Evolutionary conservation across 2,797 vertebrate genomes (phyloP).

Genomic region (Sandelia bainsii): DNA sequence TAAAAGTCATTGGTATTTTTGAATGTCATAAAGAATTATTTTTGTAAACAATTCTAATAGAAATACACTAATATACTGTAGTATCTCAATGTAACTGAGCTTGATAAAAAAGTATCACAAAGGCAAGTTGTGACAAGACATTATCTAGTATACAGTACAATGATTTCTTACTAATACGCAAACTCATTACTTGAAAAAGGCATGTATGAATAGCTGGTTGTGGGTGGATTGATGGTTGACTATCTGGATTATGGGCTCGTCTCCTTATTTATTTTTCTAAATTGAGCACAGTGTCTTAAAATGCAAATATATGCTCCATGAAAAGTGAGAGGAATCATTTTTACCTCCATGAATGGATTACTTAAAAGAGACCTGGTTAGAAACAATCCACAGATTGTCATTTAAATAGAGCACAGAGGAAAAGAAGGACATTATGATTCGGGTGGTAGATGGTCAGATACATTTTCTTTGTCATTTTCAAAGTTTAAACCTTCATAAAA

Average conservation of each 20-base stretch:
- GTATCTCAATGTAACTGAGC: neutral
- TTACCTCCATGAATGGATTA: conserved; percentile 19
- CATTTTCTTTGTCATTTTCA: neutral
- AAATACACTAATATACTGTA: neutral
- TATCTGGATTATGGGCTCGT: conserved; percentile 7
- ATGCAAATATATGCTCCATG: conserved; percentile 32
- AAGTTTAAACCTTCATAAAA: neutral
- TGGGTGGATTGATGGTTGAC: neutral
- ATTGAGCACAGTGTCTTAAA: conserved; percentile 22
- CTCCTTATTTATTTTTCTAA: conserved; percentile 5
- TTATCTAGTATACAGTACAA: neutral
- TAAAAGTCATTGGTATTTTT: neutral
- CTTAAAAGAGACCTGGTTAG: conserved; percentile 18
- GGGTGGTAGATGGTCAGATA: conserved; percentile 1
- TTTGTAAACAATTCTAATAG: neutral
- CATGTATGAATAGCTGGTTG: neutral
- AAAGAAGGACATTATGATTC: conserved; percentile 5
- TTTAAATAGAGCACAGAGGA: conserved; percentile 19
- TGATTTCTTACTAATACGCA: neutral
- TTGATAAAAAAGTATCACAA: neutral
- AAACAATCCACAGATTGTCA: conserved; percentile 14
- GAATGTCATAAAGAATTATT: neutral
- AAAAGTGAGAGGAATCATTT: conserved; percentile 28
- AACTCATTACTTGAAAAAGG: neutral
- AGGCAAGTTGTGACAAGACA: neutral